Evolutionary conservation across 1,140 invertebrate genomes (phyloP).

Genomic region (Pissodes strobi): DNA sequence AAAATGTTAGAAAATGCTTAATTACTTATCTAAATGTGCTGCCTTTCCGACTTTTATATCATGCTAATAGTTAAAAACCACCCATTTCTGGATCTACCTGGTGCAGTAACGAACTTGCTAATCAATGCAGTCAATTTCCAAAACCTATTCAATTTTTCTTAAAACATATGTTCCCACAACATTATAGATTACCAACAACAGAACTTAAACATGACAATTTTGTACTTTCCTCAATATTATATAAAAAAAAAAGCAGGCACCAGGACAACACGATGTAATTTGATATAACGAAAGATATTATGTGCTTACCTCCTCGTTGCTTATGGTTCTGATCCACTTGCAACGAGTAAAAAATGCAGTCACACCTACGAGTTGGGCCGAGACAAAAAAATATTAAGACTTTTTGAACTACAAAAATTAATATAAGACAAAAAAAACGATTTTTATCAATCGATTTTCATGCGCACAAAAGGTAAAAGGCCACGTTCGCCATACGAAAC

Average conservation of each 20-base stretch:
- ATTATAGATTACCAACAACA: neutral
- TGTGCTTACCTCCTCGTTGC: slow-evolving; percentile 25
- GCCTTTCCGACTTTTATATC: no score
- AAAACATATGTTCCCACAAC: neutral
- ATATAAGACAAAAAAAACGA: slow-evolving; percentile 12
- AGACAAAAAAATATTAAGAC: neutral
- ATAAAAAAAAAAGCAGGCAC: neutral
- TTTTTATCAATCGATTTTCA: slow-evolving; percentile 15
- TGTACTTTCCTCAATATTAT: neutral
- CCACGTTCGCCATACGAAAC: slow-evolving; percentile 28
- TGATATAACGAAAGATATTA: slow-evolving; percentile 6
- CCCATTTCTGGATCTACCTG: no score
- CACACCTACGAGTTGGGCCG: neutral
- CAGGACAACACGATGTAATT: slow-evolving; percentile 7
- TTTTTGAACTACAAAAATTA: neutral
- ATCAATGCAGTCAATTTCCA: neutral
- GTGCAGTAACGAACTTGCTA: no score
- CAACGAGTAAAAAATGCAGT: neutral
- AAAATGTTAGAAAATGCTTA: no score
- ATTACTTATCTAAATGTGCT: no score
- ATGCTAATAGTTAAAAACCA: no score
- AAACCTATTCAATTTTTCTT: neutral
- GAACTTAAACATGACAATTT: neutral
- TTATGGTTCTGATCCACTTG: slow-evolving; percentile 9
- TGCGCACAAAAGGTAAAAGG: slow-evolving; percentile 4